Evolutionary conservation across 23 tunicate species (phyloP).

Genomic region (Styela plicata): DNA sequence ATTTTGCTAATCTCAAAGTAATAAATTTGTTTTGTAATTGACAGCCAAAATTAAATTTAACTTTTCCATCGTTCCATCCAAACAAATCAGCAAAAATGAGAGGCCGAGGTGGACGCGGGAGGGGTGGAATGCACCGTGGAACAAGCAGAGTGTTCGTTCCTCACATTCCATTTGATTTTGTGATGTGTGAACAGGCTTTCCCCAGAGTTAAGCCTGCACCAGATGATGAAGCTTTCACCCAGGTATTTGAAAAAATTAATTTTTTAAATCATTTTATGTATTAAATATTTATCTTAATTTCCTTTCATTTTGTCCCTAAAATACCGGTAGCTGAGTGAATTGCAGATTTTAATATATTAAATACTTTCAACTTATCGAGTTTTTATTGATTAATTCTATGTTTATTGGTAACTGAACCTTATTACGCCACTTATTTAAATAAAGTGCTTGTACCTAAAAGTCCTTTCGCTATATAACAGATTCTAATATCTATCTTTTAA

Average conservation of each 20-base stretch:
- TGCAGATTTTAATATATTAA: no score
- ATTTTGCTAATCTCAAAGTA: no score
- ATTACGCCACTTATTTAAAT: background rate
- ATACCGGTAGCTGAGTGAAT: no score
- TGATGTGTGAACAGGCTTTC: slow-evolving; percentile 84
- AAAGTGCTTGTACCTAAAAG: no score
- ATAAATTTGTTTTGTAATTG: no score
- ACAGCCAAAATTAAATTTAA: no score
- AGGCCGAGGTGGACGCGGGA: slow-evolving; percentile 67
- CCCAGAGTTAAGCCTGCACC: slow-evolving; percentile 86
- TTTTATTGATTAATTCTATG: background rate
- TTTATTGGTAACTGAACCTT: background rate
- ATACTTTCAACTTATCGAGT: background rate
- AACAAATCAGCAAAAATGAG: no score
- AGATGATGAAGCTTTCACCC: slow-evolving; percentile 59
- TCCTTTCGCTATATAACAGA: no score
- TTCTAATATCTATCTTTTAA: no score
- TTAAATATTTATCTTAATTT: no score
- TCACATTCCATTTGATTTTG: slow-evolving; percentile 93
- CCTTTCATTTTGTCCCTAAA: background rate
- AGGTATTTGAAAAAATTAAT: slow-evolving; percentile 10
- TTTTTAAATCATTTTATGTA: no score
- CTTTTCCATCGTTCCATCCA: no score
- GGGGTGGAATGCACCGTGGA: slow-evolving; percentile 71
- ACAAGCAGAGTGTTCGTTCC: slow-evolving; percentile 80